phyloP scores from a whole-genome alignment of 2,797 vertebrate species.

The Enteromius mattozi region DNA sequence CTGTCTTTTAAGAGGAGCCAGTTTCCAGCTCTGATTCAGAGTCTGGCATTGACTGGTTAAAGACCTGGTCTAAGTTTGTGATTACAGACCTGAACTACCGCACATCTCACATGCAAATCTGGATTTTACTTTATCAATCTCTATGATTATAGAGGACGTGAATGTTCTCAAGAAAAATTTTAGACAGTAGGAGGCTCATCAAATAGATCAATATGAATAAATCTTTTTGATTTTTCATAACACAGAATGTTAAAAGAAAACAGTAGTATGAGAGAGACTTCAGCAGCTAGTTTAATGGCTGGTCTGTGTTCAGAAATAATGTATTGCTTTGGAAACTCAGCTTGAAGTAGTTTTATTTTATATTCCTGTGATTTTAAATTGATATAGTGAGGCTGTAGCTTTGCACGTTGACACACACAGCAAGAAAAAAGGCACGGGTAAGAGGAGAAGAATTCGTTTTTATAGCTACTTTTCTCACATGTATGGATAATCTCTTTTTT shows the following conservation, averaged over 20 bases:
- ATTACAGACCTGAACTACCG: constrained; percentile 27
- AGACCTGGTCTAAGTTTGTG: background rate
- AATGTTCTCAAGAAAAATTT: background rate
- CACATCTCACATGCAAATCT: background rate
- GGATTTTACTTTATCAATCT: background rate
- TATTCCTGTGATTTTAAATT: constrained; percentile 6
- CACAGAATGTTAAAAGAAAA: constrained; percentile 6
- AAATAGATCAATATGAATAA: background rate
- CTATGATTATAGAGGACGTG: background rate
- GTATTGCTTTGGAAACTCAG: background rate
- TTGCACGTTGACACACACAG: background rate
- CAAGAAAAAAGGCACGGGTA: constrained; percentile 2
- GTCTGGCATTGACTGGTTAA: background rate
- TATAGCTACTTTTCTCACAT: constrained; percentile 41
- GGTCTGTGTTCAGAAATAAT: constrained; percentile 22
- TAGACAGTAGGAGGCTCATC: background rate
- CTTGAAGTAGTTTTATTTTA: constrained; percentile 2
- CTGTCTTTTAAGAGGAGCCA: constrained; percentile 24
- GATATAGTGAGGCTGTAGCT: constrained; percentile 1
- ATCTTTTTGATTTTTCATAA: background rate
- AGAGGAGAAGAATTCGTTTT: constrained; percentile 22
- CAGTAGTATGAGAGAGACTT: background rate
- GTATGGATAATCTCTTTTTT: constrained; percentile 43
- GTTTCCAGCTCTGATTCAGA: background rate
- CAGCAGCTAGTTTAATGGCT: constrained; percentile 17